Evolutionary conservation across 2,113 vertebrate species (phyloP).

Genomic region (Hyaena hyaena): DNA sequence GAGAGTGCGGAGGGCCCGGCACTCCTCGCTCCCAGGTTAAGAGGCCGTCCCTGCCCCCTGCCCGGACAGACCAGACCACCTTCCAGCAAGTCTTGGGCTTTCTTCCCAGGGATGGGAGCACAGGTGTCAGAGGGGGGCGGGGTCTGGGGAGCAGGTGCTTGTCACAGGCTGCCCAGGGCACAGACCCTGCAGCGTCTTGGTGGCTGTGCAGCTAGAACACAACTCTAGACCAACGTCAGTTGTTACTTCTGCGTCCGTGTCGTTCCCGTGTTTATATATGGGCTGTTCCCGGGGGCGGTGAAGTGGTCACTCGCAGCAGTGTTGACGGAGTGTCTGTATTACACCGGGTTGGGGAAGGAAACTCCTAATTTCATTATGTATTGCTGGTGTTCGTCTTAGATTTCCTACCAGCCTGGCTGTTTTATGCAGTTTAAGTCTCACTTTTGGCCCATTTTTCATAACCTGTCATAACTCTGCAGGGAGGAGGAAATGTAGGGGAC

Average conservation of each 20-base stretch:
- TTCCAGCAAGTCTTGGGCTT: neutral
- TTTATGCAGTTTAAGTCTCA: neutral
- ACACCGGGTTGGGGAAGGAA: neutral
- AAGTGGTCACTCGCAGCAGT: no score
- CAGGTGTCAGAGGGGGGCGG: neutral
- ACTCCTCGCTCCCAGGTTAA: neutral
- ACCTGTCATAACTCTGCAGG: neutral
- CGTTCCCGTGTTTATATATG: fast-evolving
- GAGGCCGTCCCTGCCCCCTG: neutral
- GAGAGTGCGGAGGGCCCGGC: no score
- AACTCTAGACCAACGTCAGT: fast-evolving
- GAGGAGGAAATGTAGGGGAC: neutral
- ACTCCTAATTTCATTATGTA: neutral
- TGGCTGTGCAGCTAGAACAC: fast-evolving
- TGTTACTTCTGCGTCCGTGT: no score
- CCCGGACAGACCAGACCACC: neutral
- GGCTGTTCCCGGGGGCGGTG: no score
- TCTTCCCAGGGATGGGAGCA: neutral
- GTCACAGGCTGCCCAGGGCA: fast-evolving
- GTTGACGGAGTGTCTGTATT: no score
- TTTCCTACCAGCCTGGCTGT: neutral
- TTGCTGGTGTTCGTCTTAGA: neutral
- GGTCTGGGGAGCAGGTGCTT: no score
- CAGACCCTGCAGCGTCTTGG: no score
- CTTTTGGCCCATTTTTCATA: neutral